Conservation (phyloP, 2,113 vertebrate genomes). For the Zapornia atra region DNA sequence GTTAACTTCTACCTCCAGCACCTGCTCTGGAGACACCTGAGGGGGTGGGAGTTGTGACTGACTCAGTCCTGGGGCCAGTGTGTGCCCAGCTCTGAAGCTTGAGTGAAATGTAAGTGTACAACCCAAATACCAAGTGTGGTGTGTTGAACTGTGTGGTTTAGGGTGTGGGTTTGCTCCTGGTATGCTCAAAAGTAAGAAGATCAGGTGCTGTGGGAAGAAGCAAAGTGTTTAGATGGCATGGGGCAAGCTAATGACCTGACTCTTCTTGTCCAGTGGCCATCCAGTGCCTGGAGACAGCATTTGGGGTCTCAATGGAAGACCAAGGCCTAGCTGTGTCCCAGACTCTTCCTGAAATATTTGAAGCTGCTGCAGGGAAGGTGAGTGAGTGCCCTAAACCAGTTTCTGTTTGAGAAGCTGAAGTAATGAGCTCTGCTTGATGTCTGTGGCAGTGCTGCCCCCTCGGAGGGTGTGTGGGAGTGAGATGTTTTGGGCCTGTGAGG, state of each 20-base stretch:
- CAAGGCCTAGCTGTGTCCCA: slow-evolving; percentile 81
- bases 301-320: slow-evolving; percentile 89
- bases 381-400: not conserved
- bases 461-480: not conserved
- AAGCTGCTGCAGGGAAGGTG: slow-evolving; percentile 78
- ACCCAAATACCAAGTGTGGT: not conserved
- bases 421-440: not conserved
- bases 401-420: not conserved
- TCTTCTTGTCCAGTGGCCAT: slow-evolving; percentile 83
- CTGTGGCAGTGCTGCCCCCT: not conserved
- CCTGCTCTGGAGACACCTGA: not conserved
- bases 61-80: not conserved
- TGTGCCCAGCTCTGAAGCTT: not conserved
- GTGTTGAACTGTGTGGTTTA: too few species aligned
- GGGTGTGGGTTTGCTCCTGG: rapidly evolving
- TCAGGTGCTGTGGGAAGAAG: rapidly evolving
- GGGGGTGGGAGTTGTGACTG: rapidly evolving
- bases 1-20: not conserved
- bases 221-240: rapidly evolving
- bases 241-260: not conserved
- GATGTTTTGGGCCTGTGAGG: not conserved
- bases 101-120: rapidly evolving
- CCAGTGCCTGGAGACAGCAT: slow-evolving; percentile 96
- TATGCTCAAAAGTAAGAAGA: not conserved
- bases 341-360: slow-evolving; percentile 89